Evolutionary conservation across 2,797 vertebrate genomes (phyloP).

Genomic region (Numenius phaeopus): DNA sequence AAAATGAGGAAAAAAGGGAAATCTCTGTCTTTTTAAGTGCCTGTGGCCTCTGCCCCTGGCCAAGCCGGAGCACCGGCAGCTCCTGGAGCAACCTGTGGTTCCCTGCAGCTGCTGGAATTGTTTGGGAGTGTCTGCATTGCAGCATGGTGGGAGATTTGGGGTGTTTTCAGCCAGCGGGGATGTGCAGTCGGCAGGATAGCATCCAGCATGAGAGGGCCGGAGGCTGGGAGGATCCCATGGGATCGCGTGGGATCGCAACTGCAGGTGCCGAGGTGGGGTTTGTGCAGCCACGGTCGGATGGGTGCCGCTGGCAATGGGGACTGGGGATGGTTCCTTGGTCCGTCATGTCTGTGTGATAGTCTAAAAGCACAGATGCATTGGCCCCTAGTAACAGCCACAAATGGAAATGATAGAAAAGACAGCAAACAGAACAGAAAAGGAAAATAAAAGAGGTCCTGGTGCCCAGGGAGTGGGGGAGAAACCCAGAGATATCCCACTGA

Average conservation of each 20-base stretch:
- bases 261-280: not conserved
- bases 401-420: not conserved
- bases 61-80: not conserved
- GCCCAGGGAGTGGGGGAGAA: not conserved
- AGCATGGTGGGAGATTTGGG: not conserved
- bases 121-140: slow-evolving; percentile 57
- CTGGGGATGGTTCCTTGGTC: not conserved
- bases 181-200: not conserved
- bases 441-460: not conserved
- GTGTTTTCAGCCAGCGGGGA: not conserved
- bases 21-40: not conserved
- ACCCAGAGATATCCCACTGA: not conserved
- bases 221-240: not conserved
- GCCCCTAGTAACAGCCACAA: not conserved
- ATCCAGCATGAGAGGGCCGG: not conserved
- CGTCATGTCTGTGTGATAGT: not conserved
- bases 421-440: not conserved
- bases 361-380: not conserved
- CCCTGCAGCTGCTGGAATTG: slow-evolving; percentile 28
- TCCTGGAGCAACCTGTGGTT: not conserved
- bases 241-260: not conserved
- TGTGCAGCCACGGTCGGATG: fast-evolving
- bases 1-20: not conserved
- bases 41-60: not conserved
- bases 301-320: not conserved